Conservation (phyloP, 2,113 vertebrate genomes). For the Grammomys surdaster region DNA sequence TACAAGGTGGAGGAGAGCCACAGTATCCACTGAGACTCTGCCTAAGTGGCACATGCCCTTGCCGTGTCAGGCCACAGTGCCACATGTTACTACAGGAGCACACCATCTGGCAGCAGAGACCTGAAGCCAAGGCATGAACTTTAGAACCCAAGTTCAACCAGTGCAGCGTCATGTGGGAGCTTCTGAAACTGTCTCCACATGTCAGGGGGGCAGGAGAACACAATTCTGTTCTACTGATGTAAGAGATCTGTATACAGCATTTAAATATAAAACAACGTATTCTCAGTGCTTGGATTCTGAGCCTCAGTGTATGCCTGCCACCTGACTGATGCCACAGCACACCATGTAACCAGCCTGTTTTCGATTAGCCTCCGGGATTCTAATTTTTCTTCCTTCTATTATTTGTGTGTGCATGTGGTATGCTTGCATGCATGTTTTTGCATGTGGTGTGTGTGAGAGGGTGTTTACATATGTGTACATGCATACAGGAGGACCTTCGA, state of each 20-base stretch:
- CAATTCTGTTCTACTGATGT: not conserved
- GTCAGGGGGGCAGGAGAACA: not conserved
- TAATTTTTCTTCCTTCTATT: not conserved
- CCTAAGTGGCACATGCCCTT: not conserved
- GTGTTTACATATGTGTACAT: not conserved
- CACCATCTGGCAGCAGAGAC: not conserved
- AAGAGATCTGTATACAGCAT: not conserved
- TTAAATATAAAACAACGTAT: not conserved
- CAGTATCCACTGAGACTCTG: not conserved
- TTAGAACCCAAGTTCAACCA: not conserved
- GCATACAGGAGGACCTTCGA: not conserved
- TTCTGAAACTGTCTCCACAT: not conserved
- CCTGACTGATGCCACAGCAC: not conserved
- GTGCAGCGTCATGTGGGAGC: not conserved
- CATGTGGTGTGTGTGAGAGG: not conserved
- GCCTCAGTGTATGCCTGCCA: not conserved
- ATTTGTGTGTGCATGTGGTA: not conserved
- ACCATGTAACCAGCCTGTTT: not conserved
- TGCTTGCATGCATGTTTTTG: not conserved
- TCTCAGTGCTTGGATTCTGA: not conserved
- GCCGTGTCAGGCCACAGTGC: not conserved
- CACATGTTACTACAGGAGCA: not conserved
- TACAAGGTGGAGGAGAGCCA: not conserved
- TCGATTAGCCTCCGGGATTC: not conserved
- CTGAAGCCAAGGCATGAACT: not conserved